Evolutionary conservation across 1,140 invertebrate genomes (phyloP), one percentile per base, ranked within the genome.

Genomic region (Holcopasites calliopsidis): DNA sequence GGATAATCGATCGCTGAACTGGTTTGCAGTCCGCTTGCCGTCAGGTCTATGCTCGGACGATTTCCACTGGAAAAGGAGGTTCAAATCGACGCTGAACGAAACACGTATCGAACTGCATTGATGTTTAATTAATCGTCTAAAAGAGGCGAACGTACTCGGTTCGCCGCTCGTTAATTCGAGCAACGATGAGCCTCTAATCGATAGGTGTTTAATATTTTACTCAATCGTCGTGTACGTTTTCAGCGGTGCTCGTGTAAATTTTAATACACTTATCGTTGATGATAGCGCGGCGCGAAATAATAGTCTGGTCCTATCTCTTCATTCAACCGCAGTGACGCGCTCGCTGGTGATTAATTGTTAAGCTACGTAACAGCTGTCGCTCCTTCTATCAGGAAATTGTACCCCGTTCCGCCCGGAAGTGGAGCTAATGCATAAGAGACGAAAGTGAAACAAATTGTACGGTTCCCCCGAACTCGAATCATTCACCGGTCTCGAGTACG

Each of bases 91-190:
- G 23, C 11, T 2, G 26, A 26, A 3, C 8, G 5, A 4, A 42
- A 16, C 49, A 21, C 54, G 52, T 44, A 35, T 55, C 42, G 26
- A 18, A 55, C 16, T n/a, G 13, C 7, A 35, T 18, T 8, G 16
- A 3, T 21, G 26, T 66, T 74, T 55, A 74, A 74, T 74, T 66
- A 66, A 74, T 66, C 38, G 42, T 21, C 38, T 16, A 10, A 23
- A 28, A 26, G 4, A 5, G 28, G 18, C 21, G 23, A 28, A 11
- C 4, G 10, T 10, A 8, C 6, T 6, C 11, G 44, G 23, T n/a
- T 13, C 4, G 47, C 21, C 11, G 23, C 47, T 64, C 21, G 44
- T 57, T 57, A 38, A 40, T 69, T 40, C 28, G 18, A 68, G 23
- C 50, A 23, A 5, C 31, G 49, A 21, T 35, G 16, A 66, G 44